phyloP scores from a whole-genome alignment of 2,797 vertebrate genomes.

The Eulemur rubriventer region DNA sequence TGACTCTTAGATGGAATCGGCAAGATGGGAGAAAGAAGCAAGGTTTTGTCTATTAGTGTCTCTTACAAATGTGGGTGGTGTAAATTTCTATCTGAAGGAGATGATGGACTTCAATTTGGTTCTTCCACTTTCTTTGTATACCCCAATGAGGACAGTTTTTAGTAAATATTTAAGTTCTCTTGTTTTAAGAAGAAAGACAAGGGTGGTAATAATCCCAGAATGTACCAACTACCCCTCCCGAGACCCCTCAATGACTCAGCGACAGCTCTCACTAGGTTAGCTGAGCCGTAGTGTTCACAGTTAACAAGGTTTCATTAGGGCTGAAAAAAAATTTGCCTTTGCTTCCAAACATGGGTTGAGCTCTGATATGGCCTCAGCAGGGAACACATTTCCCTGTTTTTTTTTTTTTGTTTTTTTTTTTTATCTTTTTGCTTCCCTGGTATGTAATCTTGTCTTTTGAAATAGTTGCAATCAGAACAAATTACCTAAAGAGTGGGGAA shows the following conservation, averaged over 20 bases:
- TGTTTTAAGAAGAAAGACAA: constrained; percentile 11
- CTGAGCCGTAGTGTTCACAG: constrained; percentile 14
- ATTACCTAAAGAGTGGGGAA: constrained; percentile 75
- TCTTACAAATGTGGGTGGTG: neutral
- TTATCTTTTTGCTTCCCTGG: constrained; percentile 69
- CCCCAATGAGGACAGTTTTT: constrained; percentile 1
- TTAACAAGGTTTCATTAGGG: constrained; percentile 69
- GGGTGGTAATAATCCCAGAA: constrained; percentile 10
- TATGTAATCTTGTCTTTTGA: constrained; percentile 69
- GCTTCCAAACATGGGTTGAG: constrained; percentile 71
- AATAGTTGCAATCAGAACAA: constrained; percentile 79
- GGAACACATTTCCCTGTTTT: constrained; percentile 62
- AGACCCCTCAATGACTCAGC: neutral
- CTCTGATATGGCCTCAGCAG: constrained; percentile 62
- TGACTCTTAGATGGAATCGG: neutral
- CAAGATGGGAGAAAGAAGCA: neutral
- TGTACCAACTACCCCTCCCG: neutral
- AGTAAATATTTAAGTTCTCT: constrained; percentile 24
- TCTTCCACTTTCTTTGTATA: neutral
- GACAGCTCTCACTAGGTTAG: constrained; percentile 20
- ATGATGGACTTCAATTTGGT: neutral
- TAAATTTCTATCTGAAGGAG: neutral
- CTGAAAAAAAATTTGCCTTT: constrained; percentile 61
- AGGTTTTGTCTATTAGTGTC: neutral
- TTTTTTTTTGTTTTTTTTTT: constrained; percentile 46